phyloP scores from a whole-genome alignment of 2,888 invertebrate genomes.

The Chrysolina oricalcia region DNA sequence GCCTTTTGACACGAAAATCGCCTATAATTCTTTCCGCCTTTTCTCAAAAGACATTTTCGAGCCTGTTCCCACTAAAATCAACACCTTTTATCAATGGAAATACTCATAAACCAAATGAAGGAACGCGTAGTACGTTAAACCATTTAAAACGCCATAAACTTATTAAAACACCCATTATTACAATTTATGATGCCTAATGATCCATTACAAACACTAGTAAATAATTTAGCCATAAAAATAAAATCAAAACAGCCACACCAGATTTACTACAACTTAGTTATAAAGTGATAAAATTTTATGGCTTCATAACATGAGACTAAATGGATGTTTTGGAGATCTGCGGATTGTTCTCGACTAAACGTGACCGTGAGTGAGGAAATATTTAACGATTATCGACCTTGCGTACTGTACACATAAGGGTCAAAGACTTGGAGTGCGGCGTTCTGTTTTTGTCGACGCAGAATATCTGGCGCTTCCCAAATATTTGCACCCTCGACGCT shows the following conservation, averaged over 20 bases:
- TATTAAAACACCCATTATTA: constrained; percentile 48
- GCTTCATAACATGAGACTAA: constrained; percentile 55
- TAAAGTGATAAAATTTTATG: constrained; percentile 59
- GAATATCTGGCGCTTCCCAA: constrained; percentile 14
- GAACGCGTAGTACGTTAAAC: constrained; percentile 40
- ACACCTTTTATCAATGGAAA: constrained; percentile 26
- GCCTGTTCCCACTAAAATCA: constrained; percentile 33
- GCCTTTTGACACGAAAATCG: not conserved
- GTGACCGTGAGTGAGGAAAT: not conserved
- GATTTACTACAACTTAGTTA: constrained; percentile 55
- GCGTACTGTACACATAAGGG: not conserved
- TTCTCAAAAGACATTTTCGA: not conserved
- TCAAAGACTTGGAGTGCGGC: not conserved
- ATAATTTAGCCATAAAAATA: constrained; percentile 55
- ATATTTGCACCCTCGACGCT: constrained; percentile 47
- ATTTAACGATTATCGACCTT: not conserved
- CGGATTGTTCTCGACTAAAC: constrained; percentile 38
- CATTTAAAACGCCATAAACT: constrained; percentile 59
- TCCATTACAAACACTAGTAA: constrained; percentile 51
- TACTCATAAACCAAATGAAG: constrained; percentile 21
- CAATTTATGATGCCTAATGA: constrained; percentile 49
- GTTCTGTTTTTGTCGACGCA: not conserved
- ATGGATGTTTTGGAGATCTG: constrained; percentile 49
- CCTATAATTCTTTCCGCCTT: not conserved
- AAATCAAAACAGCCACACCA: constrained; percentile 50